Conservation (phyloP, 1,140 invertebrate species). For the Goniozus legneri region DNA sequence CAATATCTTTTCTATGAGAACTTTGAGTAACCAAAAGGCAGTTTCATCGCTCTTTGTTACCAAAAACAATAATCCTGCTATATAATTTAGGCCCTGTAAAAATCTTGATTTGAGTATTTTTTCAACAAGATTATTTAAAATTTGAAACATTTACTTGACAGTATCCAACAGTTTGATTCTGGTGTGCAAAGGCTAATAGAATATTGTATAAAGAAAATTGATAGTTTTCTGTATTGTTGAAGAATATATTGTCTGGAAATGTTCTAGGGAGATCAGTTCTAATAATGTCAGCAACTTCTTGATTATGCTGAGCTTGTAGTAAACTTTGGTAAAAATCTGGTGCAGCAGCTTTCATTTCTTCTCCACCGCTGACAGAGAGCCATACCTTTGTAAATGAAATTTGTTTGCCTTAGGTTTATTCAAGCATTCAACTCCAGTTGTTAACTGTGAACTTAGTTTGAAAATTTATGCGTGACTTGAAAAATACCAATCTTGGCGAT, state of each 20-base stretch:
- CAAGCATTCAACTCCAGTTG: too few species aligned
- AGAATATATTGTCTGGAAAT: slow-evolving; percentile 93
- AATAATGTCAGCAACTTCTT: slow-evolving; percentile 72
- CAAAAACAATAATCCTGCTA: slow-evolving; percentile 80
- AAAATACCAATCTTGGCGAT: too few species aligned
- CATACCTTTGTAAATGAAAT: slow-evolving; percentile 59
- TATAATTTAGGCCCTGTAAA: slow-evolving; percentile 81
- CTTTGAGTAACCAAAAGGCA: slow-evolving; percentile 87
- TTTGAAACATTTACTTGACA: slow-evolving; percentile 66
- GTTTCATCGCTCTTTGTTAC: slow-evolving; percentile 85
- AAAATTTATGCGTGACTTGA: too few species aligned
- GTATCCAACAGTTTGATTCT: slow-evolving; percentile 83
- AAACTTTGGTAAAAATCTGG: slow-evolving; percentile 71
- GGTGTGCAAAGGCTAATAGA: slow-evolving; percentile 83
- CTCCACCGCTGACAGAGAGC: slow-evolving; percentile 79
- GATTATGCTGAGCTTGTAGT: slow-evolving; percentile 63
- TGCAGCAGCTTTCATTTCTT: slow-evolving; percentile 63
- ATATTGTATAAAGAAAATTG: slow-evolving; percentile 79
- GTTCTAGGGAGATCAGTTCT: slow-evolving; percentile 83
- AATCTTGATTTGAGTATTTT: slow-evolving; percentile 6
- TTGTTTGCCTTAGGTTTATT: too few species aligned
- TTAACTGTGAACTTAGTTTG: too few species aligned
- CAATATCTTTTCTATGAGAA: slow-evolving; percentile 79
- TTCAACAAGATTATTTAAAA: neutral
- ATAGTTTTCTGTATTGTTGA: slow-evolving; percentile 69